Evolutionary conservation across 2,888 invertebrate genomes (phyloP).

Genomic region (Catonia carolina): DNA sequence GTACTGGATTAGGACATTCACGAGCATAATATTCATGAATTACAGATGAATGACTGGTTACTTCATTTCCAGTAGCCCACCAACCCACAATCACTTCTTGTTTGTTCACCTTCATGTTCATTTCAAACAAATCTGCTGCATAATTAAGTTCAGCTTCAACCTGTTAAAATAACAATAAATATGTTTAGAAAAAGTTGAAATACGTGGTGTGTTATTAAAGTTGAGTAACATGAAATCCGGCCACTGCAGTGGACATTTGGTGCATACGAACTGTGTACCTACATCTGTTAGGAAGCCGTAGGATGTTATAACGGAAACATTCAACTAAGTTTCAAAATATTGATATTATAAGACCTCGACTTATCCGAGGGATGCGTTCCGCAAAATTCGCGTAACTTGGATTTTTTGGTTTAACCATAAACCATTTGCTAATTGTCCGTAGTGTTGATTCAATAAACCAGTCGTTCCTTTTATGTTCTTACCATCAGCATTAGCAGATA

Average conservation of each 20-base stretch:
- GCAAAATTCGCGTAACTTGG: too few species aligned
- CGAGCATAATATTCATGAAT: conserved; percentile 96
- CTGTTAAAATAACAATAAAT: conserved; percentile 41
- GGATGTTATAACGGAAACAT: too few species aligned
- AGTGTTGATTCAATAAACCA: too few species aligned
- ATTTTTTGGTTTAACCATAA: too few species aligned
- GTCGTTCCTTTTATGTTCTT: too few species aligned
- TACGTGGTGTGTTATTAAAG: neutral
- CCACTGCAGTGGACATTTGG: too few species aligned
- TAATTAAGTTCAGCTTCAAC: conserved; percentile 97
- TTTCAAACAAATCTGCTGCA: conserved; percentile 90
- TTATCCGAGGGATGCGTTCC: too few species aligned
- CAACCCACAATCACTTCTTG: conserved; percentile 92
- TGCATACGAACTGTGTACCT: neutral
- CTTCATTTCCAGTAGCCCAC: conserved; percentile 98
- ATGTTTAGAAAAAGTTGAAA: neutral
- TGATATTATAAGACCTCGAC: too few species aligned
- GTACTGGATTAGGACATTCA: conserved; percentile 90
- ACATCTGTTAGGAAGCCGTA: neutral
- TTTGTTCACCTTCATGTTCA: conserved; percentile 90
- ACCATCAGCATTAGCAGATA: too few species aligned
- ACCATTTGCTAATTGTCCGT: too few species aligned
- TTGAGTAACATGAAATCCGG: neutral
- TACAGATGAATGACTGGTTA: conserved; percentile 93
- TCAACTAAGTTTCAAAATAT: too few species aligned